Evolutionary conservation across 2,888 invertebrate species (phyloP).

Genomic region (Platycheirus rosarum): DNA sequence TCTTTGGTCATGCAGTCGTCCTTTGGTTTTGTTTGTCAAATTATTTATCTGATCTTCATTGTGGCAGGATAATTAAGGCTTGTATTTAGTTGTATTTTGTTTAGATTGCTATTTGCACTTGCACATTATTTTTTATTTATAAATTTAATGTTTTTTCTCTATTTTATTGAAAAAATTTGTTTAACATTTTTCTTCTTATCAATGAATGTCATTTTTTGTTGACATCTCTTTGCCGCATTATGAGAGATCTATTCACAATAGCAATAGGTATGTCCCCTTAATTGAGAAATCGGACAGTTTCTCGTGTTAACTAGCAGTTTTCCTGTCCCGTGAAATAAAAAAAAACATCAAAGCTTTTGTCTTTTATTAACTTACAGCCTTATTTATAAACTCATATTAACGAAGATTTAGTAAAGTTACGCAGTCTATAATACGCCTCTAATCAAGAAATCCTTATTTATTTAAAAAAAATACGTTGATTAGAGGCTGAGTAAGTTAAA

Average conservation of each 20-base stretch:
- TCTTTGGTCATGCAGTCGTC: background rate
- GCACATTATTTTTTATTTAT: background rate
- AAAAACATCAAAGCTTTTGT: too few species aligned
- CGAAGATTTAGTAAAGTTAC: too few species aligned
- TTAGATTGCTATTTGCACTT: background rate
- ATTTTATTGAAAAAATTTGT: background rate
- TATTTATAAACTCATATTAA: too few species aligned
- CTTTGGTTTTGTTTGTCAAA: background rate
- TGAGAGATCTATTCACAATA: slow-evolving; percentile 19
- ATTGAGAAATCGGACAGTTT: too few species aligned
- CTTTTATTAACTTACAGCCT: too few species aligned
- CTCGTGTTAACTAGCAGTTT: too few species aligned
- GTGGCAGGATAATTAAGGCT: slow-evolving; percentile 3
- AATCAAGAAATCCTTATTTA: too few species aligned
- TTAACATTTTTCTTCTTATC: slow-evolving; percentile 11
- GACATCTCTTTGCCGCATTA: slow-evolving; percentile 21
- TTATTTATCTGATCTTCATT: slow-evolving; percentile 9
- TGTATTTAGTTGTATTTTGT: background rate
- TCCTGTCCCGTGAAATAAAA: too few species aligned
- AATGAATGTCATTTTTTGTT: slow-evolving; percentile 8
- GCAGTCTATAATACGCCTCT: too few species aligned
- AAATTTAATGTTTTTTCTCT: background rate
- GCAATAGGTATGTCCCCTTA: too few species aligned
- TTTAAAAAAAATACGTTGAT: too few species aligned
- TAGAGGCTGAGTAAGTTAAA: too few species aligned